phyloP scores from a whole-genome alignment of 1,140 invertebrate species.

The Rhyzopertha dominica region DNA sequence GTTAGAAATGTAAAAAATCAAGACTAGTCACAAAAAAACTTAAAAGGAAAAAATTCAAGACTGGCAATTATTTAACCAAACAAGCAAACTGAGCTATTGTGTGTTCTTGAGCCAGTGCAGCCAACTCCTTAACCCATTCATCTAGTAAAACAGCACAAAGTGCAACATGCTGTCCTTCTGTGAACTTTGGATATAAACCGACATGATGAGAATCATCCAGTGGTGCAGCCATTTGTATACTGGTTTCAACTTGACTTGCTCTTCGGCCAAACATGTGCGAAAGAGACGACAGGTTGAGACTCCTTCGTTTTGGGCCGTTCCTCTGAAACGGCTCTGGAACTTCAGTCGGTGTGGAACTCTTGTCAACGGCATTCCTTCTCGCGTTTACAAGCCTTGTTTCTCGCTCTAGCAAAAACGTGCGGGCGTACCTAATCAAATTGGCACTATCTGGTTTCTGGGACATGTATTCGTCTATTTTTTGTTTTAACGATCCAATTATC shows the following conservation, averaged over 20 bases:
- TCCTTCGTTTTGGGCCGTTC: constrained; percentile 63
- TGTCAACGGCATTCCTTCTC: constrained; percentile 56
- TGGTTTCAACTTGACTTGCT: constrained; percentile 39
- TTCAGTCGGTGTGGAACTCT: constrained; percentile 35
- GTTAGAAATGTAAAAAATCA: too few relatives aligned
- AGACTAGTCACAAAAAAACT: too few relatives aligned
- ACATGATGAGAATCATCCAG: constrained; percentile 28
- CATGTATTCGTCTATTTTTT: constrained; percentile 77
- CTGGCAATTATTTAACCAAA: constrained; percentile 32
- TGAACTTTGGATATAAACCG: constrained; percentile 38
- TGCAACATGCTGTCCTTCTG: constrained; percentile 55
- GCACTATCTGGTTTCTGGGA: constrained; percentile 64
- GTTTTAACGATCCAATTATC: constrained; percentile 59
- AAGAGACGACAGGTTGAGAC: constrained; percentile 61
- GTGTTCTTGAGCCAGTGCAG: constrained; percentile 88
- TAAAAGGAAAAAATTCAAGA: too few relatives aligned
- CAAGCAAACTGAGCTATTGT: constrained; percentile 54
- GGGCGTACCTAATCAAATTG: constrained; percentile 66
- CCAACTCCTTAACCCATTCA: constrained; percentile 90
- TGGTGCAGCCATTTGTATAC: constrained; percentile 24
- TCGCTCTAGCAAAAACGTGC: constrained; percentile 68
- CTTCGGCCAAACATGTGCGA: constrained; percentile 66
- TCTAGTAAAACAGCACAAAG: constrained; percentile 84
- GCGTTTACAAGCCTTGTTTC: constrained; percentile 69
- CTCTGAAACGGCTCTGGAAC: constrained; percentile 52